Evolutionary conservation across 2,888 invertebrate genomes (phyloP).

Genomic region (Ophion ventricosus): DNA sequence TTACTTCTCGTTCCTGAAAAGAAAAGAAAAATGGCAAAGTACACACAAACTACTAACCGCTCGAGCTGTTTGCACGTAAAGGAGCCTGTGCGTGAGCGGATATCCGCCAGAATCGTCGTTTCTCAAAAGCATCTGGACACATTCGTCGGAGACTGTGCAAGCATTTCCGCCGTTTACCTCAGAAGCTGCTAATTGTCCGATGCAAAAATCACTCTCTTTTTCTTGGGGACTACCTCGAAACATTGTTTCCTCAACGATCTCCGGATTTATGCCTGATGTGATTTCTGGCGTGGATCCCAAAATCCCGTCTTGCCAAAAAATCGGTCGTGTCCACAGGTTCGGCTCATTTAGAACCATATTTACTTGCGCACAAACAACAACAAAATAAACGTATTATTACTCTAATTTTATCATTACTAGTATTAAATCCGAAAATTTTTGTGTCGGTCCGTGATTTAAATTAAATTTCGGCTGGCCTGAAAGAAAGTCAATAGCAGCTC

Average conservation of each 20-base stretch:
- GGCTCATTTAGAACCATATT: constrained; percentile 38
- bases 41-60: constrained; percentile 69
- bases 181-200: constrained; percentile 63
- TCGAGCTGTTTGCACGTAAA: constrained; percentile 77
- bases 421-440: too few relatives aligned
- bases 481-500: too few relatives aligned
- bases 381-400: background rate
- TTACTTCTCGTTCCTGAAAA: background rate
- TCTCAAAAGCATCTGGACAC: constrained; percentile 71
- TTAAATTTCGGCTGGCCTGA: too few relatives aligned
- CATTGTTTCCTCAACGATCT: constrained; percentile 53
- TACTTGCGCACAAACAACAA: background rate
- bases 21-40: background rate
- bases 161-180: constrained; percentile 13
- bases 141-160: constrained; percentile 69
- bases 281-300: constrained; percentile 21
- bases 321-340: constrained; percentile 70
- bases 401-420: background rate
- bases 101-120: constrained; percentile 77
- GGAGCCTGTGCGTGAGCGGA: constrained; percentile 81
- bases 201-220: constrained; percentile 74
- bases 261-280: constrained; percentile 34
- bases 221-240: constrained; percentile 74
- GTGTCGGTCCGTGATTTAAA: too few relatives aligned
- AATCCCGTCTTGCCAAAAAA: constrained; percentile 68